Evolutionary conservation across 2,113 vertebrate genomes (phyloP).

Genomic region (Pterocles orientalis): DNA sequence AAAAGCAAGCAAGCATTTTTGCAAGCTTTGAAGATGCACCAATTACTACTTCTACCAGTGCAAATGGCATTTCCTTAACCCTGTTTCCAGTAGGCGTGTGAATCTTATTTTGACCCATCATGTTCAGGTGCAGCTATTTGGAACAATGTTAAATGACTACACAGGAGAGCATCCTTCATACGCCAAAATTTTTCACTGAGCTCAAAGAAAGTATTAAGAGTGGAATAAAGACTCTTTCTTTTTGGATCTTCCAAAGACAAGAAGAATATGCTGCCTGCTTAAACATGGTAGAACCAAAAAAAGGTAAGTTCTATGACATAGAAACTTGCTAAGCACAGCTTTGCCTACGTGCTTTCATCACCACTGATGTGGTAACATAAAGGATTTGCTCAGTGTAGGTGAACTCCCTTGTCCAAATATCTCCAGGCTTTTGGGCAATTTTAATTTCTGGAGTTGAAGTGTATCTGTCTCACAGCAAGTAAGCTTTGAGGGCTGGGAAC

Average conservation of each 20-base stretch:
- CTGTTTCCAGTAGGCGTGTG: constrained; percentile 38
- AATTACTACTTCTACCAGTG: background rate
- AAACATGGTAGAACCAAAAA: background rate
- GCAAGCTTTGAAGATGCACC: constrained; percentile 56
- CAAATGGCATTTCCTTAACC: constrained; percentile 42
- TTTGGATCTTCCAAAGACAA: background rate
- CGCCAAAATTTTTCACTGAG: background rate
- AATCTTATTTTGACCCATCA: constrained; percentile 49
- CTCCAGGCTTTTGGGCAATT: constrained; percentile 22
- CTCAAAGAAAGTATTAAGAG: background rate
- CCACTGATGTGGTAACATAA: background rate
- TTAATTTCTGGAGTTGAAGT: background rate
- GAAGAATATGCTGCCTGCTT: background rate
- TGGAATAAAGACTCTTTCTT: background rate
- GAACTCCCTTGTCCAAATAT: constrained; percentile 15
- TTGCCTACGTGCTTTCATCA: background rate
- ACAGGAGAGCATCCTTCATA: background rate
- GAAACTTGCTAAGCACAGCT: background rate
- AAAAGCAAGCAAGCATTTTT: background rate
- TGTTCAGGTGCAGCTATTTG: background rate
- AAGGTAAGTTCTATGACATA: background rate
- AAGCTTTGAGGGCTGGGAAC: background rate
- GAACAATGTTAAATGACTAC: background rate
- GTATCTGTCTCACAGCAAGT: background rate
- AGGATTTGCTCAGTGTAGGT: background rate